Evolutionary conservation across 2,888 invertebrate genomes (phyloP).

Genomic region (Nemapogon koenigi): DNA sequence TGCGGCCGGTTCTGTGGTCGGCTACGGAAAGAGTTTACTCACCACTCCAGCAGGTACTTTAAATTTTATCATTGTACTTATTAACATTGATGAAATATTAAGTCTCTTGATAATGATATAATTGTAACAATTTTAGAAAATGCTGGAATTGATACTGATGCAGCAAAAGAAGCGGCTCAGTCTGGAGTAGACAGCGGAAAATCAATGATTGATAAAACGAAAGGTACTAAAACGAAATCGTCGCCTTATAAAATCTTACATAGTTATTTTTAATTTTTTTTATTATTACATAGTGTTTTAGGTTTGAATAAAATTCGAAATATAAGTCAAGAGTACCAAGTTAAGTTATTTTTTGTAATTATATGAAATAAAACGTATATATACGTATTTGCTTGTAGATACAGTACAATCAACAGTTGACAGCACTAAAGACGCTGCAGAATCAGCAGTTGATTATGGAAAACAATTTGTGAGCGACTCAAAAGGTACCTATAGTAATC

Average conservation of each 20-base stretch:
- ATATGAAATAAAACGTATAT: no score
- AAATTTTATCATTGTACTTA: no score
- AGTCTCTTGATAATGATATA: background rate
- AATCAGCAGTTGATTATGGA: conserved; percentile 3
- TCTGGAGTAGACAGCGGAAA: conserved; percentile 13
- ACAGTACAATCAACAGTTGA: conserved; percentile 2
- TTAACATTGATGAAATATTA: background rate
- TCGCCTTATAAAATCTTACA: no score
- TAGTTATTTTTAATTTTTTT: conserved; percentile 9
- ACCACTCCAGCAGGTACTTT: background rate
- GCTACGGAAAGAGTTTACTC: conserved; percentile 15
- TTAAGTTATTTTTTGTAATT: background rate
- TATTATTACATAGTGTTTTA: no score
- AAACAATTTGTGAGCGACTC: background rate
- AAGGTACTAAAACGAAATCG: conserved; percentile 10
- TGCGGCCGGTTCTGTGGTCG: conserved; percentile 29
- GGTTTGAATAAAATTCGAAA: no score
- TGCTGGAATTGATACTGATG: conserved; percentile 5
- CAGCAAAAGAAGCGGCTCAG: conserved; percentile 14
- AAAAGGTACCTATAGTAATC: no score
- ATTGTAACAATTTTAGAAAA: background rate
- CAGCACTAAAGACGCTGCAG: conserved; percentile 4
- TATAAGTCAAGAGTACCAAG: no score
- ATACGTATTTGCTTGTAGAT: no score
- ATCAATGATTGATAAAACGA: conserved; percentile 13